Conservation (phyloP, 92 coral and sea anemone genomes). For the Zoanthus solanderi region DNA sequence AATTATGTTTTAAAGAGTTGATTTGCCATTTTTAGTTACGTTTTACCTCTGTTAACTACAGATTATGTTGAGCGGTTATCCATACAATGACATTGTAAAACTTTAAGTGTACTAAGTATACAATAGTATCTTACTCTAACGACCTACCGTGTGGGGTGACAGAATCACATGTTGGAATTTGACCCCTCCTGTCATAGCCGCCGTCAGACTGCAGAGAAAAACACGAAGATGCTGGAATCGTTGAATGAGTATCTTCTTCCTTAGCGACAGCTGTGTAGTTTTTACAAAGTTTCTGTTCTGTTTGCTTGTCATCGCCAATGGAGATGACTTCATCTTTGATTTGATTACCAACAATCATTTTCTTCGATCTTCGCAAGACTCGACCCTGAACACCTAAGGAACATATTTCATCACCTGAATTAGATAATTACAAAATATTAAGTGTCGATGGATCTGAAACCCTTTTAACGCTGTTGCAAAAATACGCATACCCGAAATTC, state of each 20-base stretch:
- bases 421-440: too few relatives aligned
- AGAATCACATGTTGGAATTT: not conserved
- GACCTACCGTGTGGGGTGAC: not conserved
- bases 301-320: slow-evolving; percentile 9
- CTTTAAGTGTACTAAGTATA: too few relatives aligned
- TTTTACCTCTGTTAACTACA: too few relatives aligned
- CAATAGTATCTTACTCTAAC: not conserved
- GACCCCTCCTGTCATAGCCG: not conserved
- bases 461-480: too few relatives aligned
- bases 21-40: too few relatives aligned
- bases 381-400: slow-evolving; percentile 41
- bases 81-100: too few relatives aligned
- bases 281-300: not conserved
- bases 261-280: not conserved
- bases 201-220: not conserved
- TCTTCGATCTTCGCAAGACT: slow-evolving; percentile 37
- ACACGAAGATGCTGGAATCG: not conserved
- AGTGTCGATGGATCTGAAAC: too few relatives aligned
- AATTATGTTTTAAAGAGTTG: too few relatives aligned
- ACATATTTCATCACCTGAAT: not conserved
- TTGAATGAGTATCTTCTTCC: not conserved
- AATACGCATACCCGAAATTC: too few relatives aligned
- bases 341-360: not conserved
- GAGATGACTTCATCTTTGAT: slow-evolving; percentile 31
- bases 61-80: too few relatives aligned